Conservation (phyloP, 2,797 vertebrate genomes). For the Borostomias antarcticus region DNA sequence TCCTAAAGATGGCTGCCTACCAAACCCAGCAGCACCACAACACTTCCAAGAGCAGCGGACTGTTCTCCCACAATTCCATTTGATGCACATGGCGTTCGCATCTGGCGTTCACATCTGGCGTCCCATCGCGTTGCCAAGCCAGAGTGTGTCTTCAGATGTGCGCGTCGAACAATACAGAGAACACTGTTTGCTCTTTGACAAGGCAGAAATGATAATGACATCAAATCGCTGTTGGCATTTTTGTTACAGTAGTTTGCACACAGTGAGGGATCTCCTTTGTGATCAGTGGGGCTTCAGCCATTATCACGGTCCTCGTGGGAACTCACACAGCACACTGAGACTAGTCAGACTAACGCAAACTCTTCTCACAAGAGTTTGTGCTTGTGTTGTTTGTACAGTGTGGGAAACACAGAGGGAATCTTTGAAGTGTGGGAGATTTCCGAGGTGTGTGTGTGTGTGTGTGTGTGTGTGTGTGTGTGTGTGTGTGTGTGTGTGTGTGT, state of each 20-base stretch:
- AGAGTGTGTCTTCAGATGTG: conserved; percentile 37
- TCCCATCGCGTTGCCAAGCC: conserved; percentile 23
- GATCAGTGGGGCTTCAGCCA: conserved; percentile 15
- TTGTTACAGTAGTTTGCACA: conserved; percentile 20
- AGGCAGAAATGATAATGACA: not conserved
- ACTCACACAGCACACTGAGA: conserved; percentile 35
- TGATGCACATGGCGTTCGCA: conserved; percentile 35
- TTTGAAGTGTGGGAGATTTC: conserved; percentile 33
- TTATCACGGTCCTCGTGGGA: conserved; percentile 29
- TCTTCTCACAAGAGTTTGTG: conserved; percentile 4
- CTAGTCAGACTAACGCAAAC: conserved; percentile 37
- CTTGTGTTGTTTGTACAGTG: conserved; percentile 28
- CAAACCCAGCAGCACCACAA: conserved; percentile 30
- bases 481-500: too few relatives aligned
- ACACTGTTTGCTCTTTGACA: conserved; percentile 3
- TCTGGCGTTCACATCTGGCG: conserved; percentile 56
- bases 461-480: too few relatives aligned
- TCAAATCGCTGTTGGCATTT: not conserved
- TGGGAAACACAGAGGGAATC: conserved; percentile 10
- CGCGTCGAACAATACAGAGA: conserved; percentile 12
- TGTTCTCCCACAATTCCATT: not conserved
- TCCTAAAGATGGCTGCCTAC: conserved; percentile 36
- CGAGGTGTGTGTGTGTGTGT: not conserved
- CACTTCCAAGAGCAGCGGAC: not conserved
- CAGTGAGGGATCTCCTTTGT: conserved; percentile 21